These are phyloP conservation scores for Clitarchus hookeri DNA, from an alignment of 2,888 invertebrate genomes.

Conservation along the genomic window DNA sequence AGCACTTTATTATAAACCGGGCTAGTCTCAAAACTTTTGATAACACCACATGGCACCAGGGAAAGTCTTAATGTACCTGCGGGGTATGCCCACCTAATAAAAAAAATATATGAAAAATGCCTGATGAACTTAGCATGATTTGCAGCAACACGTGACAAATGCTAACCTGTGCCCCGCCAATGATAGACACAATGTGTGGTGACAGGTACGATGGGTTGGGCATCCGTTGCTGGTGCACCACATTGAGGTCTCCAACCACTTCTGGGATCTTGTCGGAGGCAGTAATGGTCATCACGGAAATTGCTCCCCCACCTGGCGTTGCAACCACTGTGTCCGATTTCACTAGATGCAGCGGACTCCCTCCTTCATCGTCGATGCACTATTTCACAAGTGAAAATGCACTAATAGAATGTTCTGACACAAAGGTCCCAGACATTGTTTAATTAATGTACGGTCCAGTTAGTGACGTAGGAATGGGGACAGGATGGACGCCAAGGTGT, in stretches of 20 bases:
- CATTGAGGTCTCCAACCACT: constrained; percentile 5
- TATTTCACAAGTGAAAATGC: constrained; percentile 2
- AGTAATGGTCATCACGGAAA: neutral
- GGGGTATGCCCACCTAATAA: no score
- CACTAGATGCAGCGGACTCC: neutral
- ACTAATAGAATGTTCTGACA: no score
- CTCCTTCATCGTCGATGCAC: constrained; percentile 8
- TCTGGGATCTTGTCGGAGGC: neutral
- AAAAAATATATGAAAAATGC: no score
- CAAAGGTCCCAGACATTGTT: no score
- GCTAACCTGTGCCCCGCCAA: neutral
- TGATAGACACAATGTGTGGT: neutral
- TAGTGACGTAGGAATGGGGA: no score
- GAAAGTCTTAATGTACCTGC: no score
- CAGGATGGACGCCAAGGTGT: no score
- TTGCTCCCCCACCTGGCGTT: constrained; percentile 7
- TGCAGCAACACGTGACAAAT: neutral
- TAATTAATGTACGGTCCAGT: no score
- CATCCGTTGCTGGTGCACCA: neutral
- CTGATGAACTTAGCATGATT: no score
- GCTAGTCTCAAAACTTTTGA: no score
- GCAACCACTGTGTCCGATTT: neutral
- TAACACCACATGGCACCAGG: no score
- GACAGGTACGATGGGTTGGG: neutral
- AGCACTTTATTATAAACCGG: no score